These are phyloP conservation scores for Urocitellus parryii DNA, from an alignment of 2,113 vertebrate species.

Conservation along the genomic window DNA sequence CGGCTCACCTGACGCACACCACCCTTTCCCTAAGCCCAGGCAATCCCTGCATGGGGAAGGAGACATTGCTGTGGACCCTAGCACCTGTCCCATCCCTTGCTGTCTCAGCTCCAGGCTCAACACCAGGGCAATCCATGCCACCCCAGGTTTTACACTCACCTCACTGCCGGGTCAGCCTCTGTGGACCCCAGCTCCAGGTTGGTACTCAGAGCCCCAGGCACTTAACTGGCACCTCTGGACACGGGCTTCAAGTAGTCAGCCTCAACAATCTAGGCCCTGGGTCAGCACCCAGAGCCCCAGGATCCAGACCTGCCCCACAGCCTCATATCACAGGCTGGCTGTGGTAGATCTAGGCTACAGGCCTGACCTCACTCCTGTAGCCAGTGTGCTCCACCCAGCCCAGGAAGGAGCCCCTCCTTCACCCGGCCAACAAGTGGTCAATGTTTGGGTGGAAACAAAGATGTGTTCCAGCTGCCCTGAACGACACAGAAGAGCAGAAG, in stretches of 20 bases:
- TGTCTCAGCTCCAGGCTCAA: not conserved
- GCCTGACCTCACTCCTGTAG: not conserved
- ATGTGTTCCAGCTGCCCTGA: constrained; percentile 60
- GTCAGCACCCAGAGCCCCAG: not conserved
- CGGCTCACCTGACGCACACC: not conserved
- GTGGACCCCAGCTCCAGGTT: not conserved
- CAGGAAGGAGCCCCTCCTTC: constrained; percentile 15
- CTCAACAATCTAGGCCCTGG: not conserved
- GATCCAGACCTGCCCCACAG: no score
- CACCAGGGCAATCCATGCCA: not conserved
- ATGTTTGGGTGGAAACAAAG: constrained; percentile 37
- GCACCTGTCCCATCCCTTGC: not conserved
- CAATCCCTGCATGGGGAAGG: no score
- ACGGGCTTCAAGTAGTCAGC: not conserved
- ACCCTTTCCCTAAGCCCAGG: not conserved
- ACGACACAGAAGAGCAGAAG: constrained; percentile 45
- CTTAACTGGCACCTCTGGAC: not conserved
- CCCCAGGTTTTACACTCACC: not conserved
- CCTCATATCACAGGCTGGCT: not conserved
- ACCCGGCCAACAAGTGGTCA: not conserved
- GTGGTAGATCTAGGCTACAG: not conserved
- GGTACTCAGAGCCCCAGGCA: not conserved
- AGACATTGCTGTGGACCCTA: not conserved
- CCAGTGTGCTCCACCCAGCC: not conserved
- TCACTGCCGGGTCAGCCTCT: no score